Evolutionary conservation across 2,888 invertebrate genomes (phyloP), one percentile per base, ranked within the genome.

Genomic region (Ceriagrion tenellum): DNA sequence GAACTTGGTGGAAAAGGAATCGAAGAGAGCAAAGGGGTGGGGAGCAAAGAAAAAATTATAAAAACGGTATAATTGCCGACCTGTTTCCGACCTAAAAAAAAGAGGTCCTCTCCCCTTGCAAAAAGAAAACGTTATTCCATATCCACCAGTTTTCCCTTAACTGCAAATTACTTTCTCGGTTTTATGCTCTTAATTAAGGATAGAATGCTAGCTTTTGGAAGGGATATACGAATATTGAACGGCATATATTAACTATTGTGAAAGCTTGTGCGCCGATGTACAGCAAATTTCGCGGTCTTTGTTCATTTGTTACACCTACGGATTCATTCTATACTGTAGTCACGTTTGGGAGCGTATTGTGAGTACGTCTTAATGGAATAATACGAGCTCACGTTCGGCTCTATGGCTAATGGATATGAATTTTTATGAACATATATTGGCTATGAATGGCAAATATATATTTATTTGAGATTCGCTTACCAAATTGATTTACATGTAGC

Each of bases 181-280:
- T 81, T 81, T 81, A 81, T 81, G 81, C 30, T 81, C 81, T 81
- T 81, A 81, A 81, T 81, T 35, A 81, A 81, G 35, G 81, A 13
- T 35, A 35, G 35, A 81, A 30, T 69, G 10, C 69, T 69, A 81
- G 81, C 30, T 35, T 35, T 81, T 81, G 16, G 81, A 81, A 81
- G 30, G 13, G 81, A 81, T 81, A 10, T 12, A 81, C 81, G 30
- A 35, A 35, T 35, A 35, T 69, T 26, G 13, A 35, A 35, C 16
- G 35, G 81, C 16, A 30, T 35, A 18, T n/a, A 81, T 59, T 59
- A 59, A 59, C 59, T 16, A 59, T 35, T 81, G 12, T 35, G 81
- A 35, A 13, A 35, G 81, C 26, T 10, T 26, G 23, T 23, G 12
- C 23, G 1, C 69, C 23, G 12, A 69, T 69, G n/a, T 26, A 69